A percentile compares a stretch with the other conserved stretches of the same genome.
phyloP scores from a whole-genome alignment of 2,888 invertebrate species.

The Trichogramma dendrolimi region DNA sequence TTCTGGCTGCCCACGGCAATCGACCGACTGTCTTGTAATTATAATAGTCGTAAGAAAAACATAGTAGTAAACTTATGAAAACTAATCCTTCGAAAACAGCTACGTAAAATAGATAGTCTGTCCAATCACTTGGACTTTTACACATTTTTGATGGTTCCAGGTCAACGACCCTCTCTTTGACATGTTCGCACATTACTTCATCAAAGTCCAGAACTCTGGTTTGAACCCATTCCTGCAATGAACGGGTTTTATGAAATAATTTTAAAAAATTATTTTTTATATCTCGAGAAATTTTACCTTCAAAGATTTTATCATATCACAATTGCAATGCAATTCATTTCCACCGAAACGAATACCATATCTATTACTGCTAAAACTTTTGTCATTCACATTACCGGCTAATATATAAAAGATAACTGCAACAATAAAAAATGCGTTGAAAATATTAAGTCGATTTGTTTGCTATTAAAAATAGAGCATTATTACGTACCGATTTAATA shows the following conservation, averaged over 20 bases:
- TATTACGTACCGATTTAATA: constrained; percentile 64
- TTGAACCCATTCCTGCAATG: constrained; percentile 67
- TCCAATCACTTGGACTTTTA: constrained; percentile 75
- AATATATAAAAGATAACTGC: constrained; percentile 72
- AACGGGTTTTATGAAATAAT: neutral
- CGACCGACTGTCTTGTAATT: constrained; percentile 83
- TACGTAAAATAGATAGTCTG: constrained; percentile 81
- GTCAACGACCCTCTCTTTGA: constrained; percentile 66
- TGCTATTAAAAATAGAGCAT: neutral
- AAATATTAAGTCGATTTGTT: neutral
- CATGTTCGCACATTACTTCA: constrained; percentile 67
- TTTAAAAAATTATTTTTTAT: constrained; percentile 15
- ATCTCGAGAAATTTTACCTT: constrained; percentile 52
- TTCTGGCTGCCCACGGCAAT: constrained; percentile 84
- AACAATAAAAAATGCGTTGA: constrained; percentile 36
- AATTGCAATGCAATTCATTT: constrained; percentile 76
- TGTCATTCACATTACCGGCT: constrained; percentile 66
- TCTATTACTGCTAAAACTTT: constrained; percentile 56
- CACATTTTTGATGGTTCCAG: constrained; percentile 71
- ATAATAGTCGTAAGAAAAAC: constrained; percentile 83
- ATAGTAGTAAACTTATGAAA: constrained; percentile 67
- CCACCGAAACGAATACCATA: constrained; percentile 65
- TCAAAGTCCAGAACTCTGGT: constrained; percentile 70
- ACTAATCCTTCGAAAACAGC: constrained; percentile 73
- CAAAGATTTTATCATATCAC: constrained; percentile 72